Conservation (phyloP, 2,797 vertebrate genomes). For the Galago senegalensis region DNA sequence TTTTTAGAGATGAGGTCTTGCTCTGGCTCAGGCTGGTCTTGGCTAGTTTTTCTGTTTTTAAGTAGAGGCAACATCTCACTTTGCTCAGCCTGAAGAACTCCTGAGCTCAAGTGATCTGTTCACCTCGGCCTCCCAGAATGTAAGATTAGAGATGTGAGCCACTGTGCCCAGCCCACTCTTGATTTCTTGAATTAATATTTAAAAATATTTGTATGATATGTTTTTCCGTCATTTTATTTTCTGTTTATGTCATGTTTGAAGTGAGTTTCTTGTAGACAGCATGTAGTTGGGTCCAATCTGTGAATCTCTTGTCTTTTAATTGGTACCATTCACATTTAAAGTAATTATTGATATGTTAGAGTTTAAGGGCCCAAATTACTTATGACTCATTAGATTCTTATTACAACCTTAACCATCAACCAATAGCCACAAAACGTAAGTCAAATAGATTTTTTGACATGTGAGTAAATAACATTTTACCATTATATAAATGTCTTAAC, state of each 20-base stretch:
- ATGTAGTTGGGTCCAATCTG: not conserved
- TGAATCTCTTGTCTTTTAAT: conserved; percentile 34
- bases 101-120: not conserved
- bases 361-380: not conserved
- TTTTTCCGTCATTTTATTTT: conserved; percentile 46
- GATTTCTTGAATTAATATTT: not conserved
- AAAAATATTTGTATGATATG: not conserved
- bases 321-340: conserved; percentile 49
- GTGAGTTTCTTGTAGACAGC: conserved; percentile 30
- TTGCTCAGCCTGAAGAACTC: not conserved
- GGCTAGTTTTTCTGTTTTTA: not conserved
- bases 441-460: not conserved
- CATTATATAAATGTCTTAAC: conserved; percentile 23
- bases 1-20: not conserved
- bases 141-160: not conserved
- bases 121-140: no score
- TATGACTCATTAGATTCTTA: not conserved
- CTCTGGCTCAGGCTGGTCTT: not conserved
- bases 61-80: not conserved
- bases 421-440: conserved; percentile 25
- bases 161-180: not conserved
- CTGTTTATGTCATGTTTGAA: conserved; percentile 19
- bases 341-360: not conserved
- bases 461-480: not conserved
- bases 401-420: conserved; percentile 10